Percentiles rank a stretch among this genome's conserved stretches.
Evolutionary conservation across 2,797 vertebrate genomes (phyloP).

Genomic region (Artibeus lituratus): DNA sequence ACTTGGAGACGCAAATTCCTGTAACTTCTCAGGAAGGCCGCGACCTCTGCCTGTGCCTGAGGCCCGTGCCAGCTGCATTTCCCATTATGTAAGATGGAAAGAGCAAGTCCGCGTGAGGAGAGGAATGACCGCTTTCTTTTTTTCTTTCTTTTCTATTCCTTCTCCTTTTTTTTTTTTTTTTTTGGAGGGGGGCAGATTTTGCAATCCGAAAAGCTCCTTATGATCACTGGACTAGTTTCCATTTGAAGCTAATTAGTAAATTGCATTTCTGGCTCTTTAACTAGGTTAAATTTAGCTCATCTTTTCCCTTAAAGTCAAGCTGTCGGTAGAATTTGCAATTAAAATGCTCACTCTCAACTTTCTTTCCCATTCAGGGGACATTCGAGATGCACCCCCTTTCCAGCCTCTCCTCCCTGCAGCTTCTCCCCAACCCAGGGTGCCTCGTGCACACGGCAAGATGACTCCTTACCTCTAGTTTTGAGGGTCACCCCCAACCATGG

Average conservation of each 20-base stretch:
- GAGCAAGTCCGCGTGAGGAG: background rate
- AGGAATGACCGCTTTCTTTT: too few relatives aligned
- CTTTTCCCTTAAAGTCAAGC: slow-evolving; percentile 66
- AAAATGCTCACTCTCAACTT: slow-evolving; percentile 35
- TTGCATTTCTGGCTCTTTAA: slow-evolving; percentile 70
- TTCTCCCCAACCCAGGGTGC: background rate
- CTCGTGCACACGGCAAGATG: background rate
- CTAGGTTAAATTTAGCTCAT: slow-evolving; percentile 72
- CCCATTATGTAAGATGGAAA: background rate
- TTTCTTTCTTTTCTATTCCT: background rate
- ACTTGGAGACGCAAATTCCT: background rate
- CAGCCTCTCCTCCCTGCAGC: background rate
- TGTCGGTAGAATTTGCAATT: slow-evolving; percentile 69
- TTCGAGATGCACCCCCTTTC: background rate
- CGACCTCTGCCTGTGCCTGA: background rate
- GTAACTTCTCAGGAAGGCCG: background rate
- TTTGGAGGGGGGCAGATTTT: background rate
- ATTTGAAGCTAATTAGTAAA: slow-evolving; percentile 72
- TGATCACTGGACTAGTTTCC: slow-evolving; percentile 61
- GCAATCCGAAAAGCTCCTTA: slow-evolving; percentile 45
- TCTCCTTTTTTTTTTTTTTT: background rate
- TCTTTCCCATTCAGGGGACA: background rate
- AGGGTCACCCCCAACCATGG: accelerated
- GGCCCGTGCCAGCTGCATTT: background rate
- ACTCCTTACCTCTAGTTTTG: background rate